Evolutionary conservation across 2,113 vertebrate genomes (phyloP), one percentile per base, ranked within the genome.

Genomic region (Sula dactylatra): DNA sequence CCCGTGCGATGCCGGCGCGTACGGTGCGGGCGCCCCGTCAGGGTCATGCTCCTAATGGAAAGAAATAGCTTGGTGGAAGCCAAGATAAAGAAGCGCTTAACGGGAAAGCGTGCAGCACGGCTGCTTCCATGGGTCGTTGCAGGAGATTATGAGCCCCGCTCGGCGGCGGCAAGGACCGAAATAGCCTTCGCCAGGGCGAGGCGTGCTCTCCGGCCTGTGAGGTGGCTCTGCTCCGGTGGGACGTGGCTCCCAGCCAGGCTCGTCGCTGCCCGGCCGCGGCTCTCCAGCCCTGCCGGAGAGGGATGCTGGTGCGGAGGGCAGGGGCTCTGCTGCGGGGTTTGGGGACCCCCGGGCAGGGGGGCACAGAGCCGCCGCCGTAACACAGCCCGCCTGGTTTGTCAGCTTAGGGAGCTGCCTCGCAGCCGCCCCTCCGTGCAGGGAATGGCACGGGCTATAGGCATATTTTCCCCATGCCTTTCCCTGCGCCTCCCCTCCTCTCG

Each of bases 1-100:
- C 26, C 27, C 12, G 5, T 15, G 20, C 15, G 3, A 11, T 31
- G 66, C n/a, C 8, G 42, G 13, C 8, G 16, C 52, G 29, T 0
- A 0, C 11, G 13, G 42, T 0, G 47, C 18, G 7, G 36, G 19
- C 3, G 27, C 67, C 40, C 18, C 2, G 3, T 1, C 24, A 3
- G 64, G 31, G 32, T 15, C 19, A 0, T 1, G 4, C 32, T 47
- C 25, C 45, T 4, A 13, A 3, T 3, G 61, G 5, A 13, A 24
- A n/a, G 83, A 24, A 55, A 20, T 10, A 27, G n/a, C 69, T 73
- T 7, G 6, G 25, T 2, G 6, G 52, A n/a, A 52, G 82, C 27
- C 19, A 34, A 9, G 38, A 29, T 29, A 45, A 40, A 59, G 82
- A 34, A 44, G 20, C 2, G 7, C 59, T 65, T 4, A 2, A 3